phyloP scores from a whole-genome alignment of 2,797 vertebrate species.

The Etheostoma nigrum region DNA sequence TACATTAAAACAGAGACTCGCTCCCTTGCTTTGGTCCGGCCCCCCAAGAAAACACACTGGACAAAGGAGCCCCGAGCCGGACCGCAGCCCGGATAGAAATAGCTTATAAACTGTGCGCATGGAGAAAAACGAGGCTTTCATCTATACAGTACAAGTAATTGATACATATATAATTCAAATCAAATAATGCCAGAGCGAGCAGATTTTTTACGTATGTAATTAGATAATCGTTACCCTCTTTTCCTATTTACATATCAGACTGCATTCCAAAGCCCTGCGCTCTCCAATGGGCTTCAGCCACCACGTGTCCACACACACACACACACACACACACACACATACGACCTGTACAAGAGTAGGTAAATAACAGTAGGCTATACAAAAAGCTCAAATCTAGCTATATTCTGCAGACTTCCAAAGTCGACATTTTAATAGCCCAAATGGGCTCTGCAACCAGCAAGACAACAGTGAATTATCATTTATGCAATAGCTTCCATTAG shows the following conservation, averaged over 20 bases:
- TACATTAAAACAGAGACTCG: slow-evolving; percentile 49
- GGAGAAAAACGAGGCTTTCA: slow-evolving; percentile 30
- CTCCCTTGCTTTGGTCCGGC: slow-evolving; percentile 24
- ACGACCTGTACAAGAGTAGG: background rate
- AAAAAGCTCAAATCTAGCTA: slow-evolving; percentile 11
- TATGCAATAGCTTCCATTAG: slow-evolving; percentile 6
- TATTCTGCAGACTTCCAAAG: slow-evolving; percentile 29
- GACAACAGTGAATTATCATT: slow-evolving; percentile 23
- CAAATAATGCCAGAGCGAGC: slow-evolving; percentile 58
- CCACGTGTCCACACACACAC: slow-evolving; percentile 40
- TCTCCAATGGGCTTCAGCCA: slow-evolving; percentile 51
- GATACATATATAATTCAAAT: slow-evolving; percentile 62
- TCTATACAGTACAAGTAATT: slow-evolving; percentile 45
- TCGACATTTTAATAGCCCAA: slow-evolving; percentile 19
- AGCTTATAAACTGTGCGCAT: slow-evolving; percentile 22
- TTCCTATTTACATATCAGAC: slow-evolving; percentile 60
- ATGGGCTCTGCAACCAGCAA: slow-evolving; percentile 10
- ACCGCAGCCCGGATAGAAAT: slow-evolving; percentile 7
- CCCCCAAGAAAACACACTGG: slow-evolving; percentile 49
- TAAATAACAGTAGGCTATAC: background rate
- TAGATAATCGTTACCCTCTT: slow-evolving; percentile 70
- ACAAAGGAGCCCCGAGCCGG: slow-evolving; percentile 33
- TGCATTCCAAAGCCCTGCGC: slow-evolving; percentile 62
- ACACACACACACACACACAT: slow-evolving; percentile 18
- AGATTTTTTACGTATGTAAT: slow-evolving; percentile 67